Conservation (phyloP, 2,888 invertebrate genomes). For the Dicycla oo region DNA sequence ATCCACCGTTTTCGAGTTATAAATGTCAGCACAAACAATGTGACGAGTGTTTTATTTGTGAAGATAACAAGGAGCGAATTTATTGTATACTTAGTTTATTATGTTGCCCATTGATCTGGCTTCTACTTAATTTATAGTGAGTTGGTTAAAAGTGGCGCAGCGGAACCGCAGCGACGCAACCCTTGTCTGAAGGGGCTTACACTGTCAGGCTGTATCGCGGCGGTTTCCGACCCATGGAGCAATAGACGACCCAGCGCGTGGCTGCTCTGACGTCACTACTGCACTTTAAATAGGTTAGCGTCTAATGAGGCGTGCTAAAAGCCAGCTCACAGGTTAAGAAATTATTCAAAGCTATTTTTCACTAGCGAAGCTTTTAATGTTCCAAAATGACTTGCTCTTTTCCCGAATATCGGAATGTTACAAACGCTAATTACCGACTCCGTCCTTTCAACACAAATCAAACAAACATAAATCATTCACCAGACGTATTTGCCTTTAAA, state of each 20-base stretch:
- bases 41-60: conserved; percentile 58
- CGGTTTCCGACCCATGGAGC: conserved; percentile 64
- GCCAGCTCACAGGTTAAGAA: conserved; percentile 40
- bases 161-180: conserved; percentile 49
- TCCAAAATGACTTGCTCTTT: conserved; percentile 46
- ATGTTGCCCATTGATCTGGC: conserved; percentile 57
- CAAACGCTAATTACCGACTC: conserved; percentile 31
- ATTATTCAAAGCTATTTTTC: conserved; percentile 42
- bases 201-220: conserved; percentile 60
- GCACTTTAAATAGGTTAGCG: conserved; percentile 64
- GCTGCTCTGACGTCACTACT: conserved; percentile 60
- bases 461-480: conserved; percentile 51
- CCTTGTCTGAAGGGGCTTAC: conserved; percentile 58
- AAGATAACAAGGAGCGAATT: conserved; percentile 62
- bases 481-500: conserved; percentile 51
- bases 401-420: conserved; percentile 9
- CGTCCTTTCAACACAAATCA: conserved; percentile 33
- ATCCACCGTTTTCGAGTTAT: conserved; percentile 51
- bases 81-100: conserved; percentile 54
- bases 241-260: conserved; percentile 56
- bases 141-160: conserved; percentile 53
- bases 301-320: conserved; percentile 58
- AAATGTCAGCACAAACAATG: conserved; percentile 59
- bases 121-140: conserved; percentile 59
- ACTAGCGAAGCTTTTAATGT: conserved; percentile 35